phyloP scores from a whole-genome alignment of 1,140 invertebrate genomes.

The Pseudoatta argentina region DNA sequence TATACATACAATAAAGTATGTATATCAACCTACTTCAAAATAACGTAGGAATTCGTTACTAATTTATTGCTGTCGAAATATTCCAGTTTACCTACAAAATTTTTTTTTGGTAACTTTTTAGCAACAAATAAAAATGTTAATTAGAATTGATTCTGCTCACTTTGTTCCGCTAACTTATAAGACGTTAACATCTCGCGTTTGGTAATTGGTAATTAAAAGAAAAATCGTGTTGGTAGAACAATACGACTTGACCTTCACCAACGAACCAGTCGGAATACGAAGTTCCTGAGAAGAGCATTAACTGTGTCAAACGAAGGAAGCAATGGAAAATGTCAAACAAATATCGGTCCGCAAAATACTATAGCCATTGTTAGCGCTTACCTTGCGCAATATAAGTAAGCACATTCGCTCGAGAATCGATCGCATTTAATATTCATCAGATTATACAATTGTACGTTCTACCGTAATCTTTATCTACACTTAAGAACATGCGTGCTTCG shows the following conservation, averaged over 20 bases:
- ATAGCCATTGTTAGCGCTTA: conserved; percentile 4
- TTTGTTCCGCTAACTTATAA: no score
- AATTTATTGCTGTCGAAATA: no score
- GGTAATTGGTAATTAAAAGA: background rate
- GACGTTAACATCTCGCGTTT: background rate
- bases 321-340: conserved; percentile 7
- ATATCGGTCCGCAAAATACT: conserved; percentile 25
- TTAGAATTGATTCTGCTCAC: no score
- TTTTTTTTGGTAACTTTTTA: no score
- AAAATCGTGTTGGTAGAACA: background rate
- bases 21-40: no score
- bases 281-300: conserved; percentile 7
- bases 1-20: no score
- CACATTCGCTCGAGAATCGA: background rate
- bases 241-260: conserved; percentile 27
- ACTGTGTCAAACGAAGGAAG: conserved; percentile 12
- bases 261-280: conserved; percentile 8
- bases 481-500: background rate
- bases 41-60: no score
- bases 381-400: conserved; percentile 13
- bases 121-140: no score
- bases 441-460: conserved; percentile 6
- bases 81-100: no score
- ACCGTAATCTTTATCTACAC: conserved; percentile 18
- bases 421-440: conserved; percentile 45